Percentiles rank a stretch among this genome's conserved stretches.
These are phyloP conservation scores for Platalea minor DNA, from an alignment of 2,797 vertebrate genomes.

Conservation along the genomic window DNA sequence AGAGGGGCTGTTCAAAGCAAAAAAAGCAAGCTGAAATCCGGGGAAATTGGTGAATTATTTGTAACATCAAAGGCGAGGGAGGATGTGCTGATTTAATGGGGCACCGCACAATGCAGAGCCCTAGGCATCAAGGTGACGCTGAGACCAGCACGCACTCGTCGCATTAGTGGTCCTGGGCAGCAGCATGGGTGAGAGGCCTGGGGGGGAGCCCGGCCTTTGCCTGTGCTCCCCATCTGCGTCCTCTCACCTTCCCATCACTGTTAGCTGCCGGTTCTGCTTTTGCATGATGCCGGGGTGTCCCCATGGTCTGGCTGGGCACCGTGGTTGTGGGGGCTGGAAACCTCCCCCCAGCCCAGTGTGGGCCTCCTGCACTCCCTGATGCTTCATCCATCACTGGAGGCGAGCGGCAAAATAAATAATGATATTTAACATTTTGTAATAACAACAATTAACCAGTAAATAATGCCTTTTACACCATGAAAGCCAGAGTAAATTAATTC, in stretches of 20 bases:
- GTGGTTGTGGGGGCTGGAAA: neutral
- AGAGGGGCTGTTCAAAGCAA: slow-evolving; percentile 18
- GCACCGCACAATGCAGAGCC: neutral
- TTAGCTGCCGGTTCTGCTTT: neutral
- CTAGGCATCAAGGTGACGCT: neutral
- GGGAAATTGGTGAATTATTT: slow-evolving; percentile 40
- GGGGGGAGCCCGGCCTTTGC: neutral
- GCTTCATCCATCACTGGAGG: slow-evolving; percentile 30
- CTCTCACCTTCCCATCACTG: fast-evolving
- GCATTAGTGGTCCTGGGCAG: neutral
- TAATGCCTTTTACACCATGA: slow-evolving; percentile 72
- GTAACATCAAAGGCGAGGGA: slow-evolving; percentile 31
- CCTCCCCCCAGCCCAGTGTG: neutral
- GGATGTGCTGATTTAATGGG: slow-evolving; percentile 22
- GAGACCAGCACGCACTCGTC: neutral
- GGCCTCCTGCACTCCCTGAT: neutral
- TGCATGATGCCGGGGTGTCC: fast-evolving
- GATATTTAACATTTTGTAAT: slow-evolving; percentile 76
- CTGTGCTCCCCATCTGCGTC: neutral
- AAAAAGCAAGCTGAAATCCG: neutral
- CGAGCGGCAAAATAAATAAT: slow-evolving; percentile 72
- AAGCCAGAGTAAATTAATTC: slow-evolving; percentile 76
- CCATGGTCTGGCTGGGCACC: fast-evolving
- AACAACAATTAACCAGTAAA: slow-evolving; percentile 77
- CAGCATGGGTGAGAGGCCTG: fast-evolving